phyloP scores from a whole-genome alignment of 2,888 invertebrate genomes.

The Acrocyrtus sp. region DNA sequence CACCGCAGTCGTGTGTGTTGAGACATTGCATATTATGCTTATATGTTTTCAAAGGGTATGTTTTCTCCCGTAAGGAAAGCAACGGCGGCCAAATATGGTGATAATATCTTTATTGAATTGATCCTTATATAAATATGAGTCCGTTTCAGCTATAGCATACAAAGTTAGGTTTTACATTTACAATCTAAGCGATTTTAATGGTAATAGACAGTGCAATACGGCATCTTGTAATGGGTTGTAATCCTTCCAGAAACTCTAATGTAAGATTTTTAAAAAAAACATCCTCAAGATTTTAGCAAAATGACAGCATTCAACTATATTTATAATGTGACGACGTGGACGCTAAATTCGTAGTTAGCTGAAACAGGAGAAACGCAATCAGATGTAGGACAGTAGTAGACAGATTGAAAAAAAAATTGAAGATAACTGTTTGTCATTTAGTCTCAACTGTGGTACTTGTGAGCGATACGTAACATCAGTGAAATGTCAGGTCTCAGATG shows the following conservation, averaged over 20 bases:
- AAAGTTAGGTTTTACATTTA: no score
- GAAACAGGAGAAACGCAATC: background rate
- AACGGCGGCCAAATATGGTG: conserved; percentile 52
- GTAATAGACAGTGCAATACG: conserved; percentile 21
- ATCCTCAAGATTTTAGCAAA: background rate
- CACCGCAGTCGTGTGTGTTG: no score
- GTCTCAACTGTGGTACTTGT: no score
- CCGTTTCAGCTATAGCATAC: conserved; percentile 3
- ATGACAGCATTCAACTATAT: conserved; percentile 10
- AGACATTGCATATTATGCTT: no score
- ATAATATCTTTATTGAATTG: conserved; percentile 47
- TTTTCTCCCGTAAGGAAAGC: conserved; percentile 29
- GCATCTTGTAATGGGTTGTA: conserved; percentile 19
- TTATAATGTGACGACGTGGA: no score
- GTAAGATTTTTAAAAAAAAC: conserved; percentile 5
- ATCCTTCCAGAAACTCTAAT: conserved; percentile 21
- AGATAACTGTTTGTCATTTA: background rate
- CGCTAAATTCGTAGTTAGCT: conserved; percentile 23
- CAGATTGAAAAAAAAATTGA: background rate
- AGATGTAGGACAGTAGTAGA: background rate
- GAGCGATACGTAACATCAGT: no score
- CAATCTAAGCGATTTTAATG: background rate
- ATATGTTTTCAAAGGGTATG: background rate
- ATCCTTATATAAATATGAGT: conserved; percentile 5
- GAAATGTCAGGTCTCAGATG: conserved; percentile 39